Percentiles rank a stretch among this genome's conserved stretches.
These are phyloP conservation scores for Cassiopea andromeda DNA, from an alignment of 30 jellyfish, hydroid and myxozoan genomes.

Conservation along the genomic window DNA sequence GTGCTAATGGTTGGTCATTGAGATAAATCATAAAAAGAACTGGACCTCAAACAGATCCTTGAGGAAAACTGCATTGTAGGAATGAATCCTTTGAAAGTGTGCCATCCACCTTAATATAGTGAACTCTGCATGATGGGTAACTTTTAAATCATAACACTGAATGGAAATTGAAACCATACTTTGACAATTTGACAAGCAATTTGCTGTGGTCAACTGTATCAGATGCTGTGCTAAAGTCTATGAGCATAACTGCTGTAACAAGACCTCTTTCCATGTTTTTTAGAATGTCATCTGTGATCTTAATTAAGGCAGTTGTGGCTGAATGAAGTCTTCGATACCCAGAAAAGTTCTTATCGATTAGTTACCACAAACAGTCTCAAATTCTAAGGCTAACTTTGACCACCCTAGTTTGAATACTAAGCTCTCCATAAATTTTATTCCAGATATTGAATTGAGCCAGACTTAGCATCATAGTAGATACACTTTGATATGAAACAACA, in stretches of 20 bases:
- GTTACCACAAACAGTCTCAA: background rate
- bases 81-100: conserved; percentile 21
- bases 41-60: conserved; percentile 45
- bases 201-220: conserved; percentile 45
- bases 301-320: conserved; percentile 32
- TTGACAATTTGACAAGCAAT: conserved; percentile 38
- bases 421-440: no score
- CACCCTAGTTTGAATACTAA: no score
- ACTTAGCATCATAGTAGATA: no score
- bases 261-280: conserved; percentile 40
- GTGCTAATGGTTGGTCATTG: conserved; percentile 63
- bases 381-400: no score
- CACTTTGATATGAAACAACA: no score
- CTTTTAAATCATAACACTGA: conserved; percentile 35
- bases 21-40: conserved; percentile 38
- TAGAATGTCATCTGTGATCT: conserved; percentile 50
- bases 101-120: conserved; percentile 33
- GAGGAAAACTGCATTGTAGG: conserved; percentile 22
- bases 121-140: conserved; percentile 17
- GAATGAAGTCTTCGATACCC: conserved; percentile 45
- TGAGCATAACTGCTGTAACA: conserved; percentile 31
- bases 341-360: conserved; percentile 33
- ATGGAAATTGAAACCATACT: conserved; percentile 30
- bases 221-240: conserved; percentile 30
- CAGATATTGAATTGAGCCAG: no score